Evolutionary conservation across 2,113 vertebrate genomes (phyloP).

Genomic region (Hemibagrus wyckioides): DNA sequence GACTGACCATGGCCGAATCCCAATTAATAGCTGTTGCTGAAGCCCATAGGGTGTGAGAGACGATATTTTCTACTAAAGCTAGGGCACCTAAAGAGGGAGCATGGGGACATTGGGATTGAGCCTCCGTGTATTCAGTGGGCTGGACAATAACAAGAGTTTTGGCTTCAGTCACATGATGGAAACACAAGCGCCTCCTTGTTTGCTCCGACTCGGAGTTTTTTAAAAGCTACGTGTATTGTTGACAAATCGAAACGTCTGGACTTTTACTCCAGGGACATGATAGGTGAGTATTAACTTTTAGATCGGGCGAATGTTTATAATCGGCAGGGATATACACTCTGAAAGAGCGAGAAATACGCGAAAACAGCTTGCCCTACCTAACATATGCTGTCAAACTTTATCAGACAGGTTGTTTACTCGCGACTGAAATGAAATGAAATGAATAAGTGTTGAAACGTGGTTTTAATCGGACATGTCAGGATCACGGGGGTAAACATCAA

Average conservation of each 20-base stretch:
- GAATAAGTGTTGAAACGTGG: no score
- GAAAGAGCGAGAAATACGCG: neutral
- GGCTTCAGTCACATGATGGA: slow-evolving; percentile 55
- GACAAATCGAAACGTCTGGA: slow-evolving; percentile 17
- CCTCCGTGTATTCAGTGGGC: slow-evolving; percentile 38
- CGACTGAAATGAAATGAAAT: neutral
- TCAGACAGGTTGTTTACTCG: neutral
- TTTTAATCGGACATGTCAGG: neutral
- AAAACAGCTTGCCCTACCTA: no score
- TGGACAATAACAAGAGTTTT: slow-evolving; percentile 32
- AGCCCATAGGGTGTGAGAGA: neutral
- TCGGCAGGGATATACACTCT: neutral
- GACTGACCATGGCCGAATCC: neutral
- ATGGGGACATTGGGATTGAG: slow-evolving; percentile 21
- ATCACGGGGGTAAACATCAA: neutral
- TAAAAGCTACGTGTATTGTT: slow-evolving; percentile 20
- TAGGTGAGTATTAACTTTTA: slow-evolving; percentile 45
- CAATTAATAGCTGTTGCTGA: neutral
- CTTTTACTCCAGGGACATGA: slow-evolving; percentile 44
- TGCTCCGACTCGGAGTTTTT: slow-evolving; percentile 30
- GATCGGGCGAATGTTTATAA: neutral
- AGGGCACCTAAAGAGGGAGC: slow-evolving; percentile 1
- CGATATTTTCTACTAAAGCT: neutral
- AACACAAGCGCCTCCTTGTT: slow-evolving; percentile 57
- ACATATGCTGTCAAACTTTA: slow-evolving; percentile 10